Percentiles rank a stretch among this genome's conserved stretches.
phyloP scores from a whole-genome alignment of 2,797 vertebrate genomes.

The Tapera naevia region DNA sequence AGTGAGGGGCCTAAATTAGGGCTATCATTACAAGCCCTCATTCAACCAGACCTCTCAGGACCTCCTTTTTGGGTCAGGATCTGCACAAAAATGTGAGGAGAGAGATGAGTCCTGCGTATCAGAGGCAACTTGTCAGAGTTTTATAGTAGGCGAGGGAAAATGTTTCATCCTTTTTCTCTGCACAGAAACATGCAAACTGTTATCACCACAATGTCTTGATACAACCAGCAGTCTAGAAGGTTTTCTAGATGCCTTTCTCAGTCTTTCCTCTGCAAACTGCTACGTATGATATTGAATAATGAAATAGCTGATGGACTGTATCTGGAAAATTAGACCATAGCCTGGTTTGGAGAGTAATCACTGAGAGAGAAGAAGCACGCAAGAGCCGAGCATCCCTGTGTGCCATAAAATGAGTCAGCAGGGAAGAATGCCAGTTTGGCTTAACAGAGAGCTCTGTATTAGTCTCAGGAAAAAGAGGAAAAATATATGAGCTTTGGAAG shows the following conservation, averaged over 20 bases:
- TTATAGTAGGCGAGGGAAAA: not conserved
- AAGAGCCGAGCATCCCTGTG: no score
- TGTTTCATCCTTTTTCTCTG: not conserved
- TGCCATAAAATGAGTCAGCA: no score
- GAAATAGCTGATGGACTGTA: not conserved
- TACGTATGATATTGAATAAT: not conserved
- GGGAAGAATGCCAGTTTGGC: no score
- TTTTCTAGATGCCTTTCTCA: not conserved
- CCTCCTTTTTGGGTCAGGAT: not conserved
- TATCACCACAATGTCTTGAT: not conserved
- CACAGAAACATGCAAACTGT: not conserved
- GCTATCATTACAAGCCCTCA: not conserved
- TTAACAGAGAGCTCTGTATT: no score
- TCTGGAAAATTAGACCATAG: not conserved
- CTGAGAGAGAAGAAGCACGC: not conserved
- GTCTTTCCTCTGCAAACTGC: not conserved
- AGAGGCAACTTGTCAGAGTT: not conserved
- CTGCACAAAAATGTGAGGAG: not conserved
- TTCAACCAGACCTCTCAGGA: not conserved
- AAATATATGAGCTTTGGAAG: no score
- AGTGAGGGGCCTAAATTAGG: no score
- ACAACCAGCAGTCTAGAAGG: not conserved
- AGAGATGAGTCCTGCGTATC: not conserved
- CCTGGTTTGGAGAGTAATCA: not conserved
- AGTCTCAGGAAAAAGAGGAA: no score